Evolutionary conservation across 64 coral and sea anemone genomes (phyloP).

Genomic region (Montipora capricornis): DNA sequence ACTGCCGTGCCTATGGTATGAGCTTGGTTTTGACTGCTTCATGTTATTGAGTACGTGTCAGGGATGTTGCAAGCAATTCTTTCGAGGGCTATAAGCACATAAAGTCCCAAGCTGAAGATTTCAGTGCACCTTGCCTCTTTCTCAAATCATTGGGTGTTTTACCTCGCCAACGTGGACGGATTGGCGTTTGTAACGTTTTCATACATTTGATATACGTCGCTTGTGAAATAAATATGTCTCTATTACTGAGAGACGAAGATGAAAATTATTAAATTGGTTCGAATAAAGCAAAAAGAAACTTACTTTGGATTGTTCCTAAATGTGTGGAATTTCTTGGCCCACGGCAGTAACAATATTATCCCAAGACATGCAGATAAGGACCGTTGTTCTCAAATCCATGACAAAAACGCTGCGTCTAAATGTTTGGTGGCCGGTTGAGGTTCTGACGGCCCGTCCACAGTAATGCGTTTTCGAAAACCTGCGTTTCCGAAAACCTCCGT

Average conservation of each 20-base stretch:
- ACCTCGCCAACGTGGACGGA: not conserved
- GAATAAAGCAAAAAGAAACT: constrained; percentile 24
- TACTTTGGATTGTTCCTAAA: not conserved
- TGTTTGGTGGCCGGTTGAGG: too few species aligned
- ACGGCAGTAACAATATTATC: too few species aligned
- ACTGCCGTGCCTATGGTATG: too few species aligned
- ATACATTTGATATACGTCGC: constrained; percentile 48
- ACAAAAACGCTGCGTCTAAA: too few species aligned
- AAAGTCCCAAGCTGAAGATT: not conserved
- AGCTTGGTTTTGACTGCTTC: too few species aligned
- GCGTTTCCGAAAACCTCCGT: too few species aligned
- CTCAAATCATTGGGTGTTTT: not conserved
- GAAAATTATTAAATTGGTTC: constrained; percentile 36
- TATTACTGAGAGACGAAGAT: constrained; percentile 6
- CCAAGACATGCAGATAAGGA: too few species aligned
- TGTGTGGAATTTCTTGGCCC: too few species aligned
- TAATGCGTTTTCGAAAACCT: too few species aligned
- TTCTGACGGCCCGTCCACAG: too few species aligned
- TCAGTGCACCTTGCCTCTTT: not conserved
- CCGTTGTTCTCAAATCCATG: too few species aligned
- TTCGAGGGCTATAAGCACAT: not conserved
- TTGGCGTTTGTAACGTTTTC: constrained; percentile 19
- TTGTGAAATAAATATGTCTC: constrained; percentile 38
- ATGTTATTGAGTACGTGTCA: too few species aligned
- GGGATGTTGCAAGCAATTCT: not conserved